Base-by-base conservation (phyloP, 2,888 invertebrate species). In the Nemapogon koenigi region DNA sequence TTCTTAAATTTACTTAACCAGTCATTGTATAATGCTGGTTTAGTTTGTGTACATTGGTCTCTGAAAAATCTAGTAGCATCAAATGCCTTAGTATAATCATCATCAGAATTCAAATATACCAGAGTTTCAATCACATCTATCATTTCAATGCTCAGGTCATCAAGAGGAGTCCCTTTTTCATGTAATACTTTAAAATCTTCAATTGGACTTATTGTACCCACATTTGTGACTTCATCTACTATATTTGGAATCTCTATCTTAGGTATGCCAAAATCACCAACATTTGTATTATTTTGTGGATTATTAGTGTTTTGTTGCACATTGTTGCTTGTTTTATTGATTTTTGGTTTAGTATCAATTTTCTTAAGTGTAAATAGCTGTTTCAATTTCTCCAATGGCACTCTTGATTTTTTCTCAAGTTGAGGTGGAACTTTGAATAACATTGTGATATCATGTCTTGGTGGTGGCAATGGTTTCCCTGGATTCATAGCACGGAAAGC, bases 151-250 rank as follows among this genome's bases (percentile, higher is more conserved):
- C 57, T 51, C 2, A 79, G 45, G 2, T 66, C 62, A 29, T 39
- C 42, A 3, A 68, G 43, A 16, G 57, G 43, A 42, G 65, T 69
- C 8, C 71, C 81, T 47, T 60, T 53, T 10, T 54, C 52, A 35
- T 67, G 57, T 38, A 87, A 65, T 14, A 53, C 50, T 43, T 59
- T 59, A 47, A 83, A 89, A 54, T 89, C 88, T 38, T 75, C 72
- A 3, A 82, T 70, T 1, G 89, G 88, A 18, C 80, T 79, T 2
- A 82, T 55, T 4, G 84, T 81, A 1, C 88, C 83, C 37, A 89
- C 81, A 37, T 50, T 59, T 18, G 47, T 56, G n/a, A 59, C 49
- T 37, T 51, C 47, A 38, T 47, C 46, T 35, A 41, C 29, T 46
- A 37, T 38, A 35, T 42, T 38, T 33, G 62, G 57, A 26, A 71